Evolutionary conservation across 1,140 invertebrate genomes (phyloP), one percentile per base, ranked within the genome.

Genomic region (Pogonomyrmex barbatus): DNA sequence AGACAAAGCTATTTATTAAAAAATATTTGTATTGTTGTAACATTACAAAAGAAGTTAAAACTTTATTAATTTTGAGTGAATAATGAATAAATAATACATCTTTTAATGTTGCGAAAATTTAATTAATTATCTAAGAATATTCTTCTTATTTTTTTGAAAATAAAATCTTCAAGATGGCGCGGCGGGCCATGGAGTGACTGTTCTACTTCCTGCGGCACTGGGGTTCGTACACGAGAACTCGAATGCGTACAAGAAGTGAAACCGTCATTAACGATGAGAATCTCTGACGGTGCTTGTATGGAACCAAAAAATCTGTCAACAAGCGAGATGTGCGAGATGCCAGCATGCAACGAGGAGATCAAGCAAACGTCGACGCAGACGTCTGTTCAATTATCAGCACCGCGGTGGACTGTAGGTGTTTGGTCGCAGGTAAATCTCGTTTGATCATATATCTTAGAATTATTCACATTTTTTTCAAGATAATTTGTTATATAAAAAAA

Each of bases 201-300:
- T 93, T 97, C 96, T 50, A 96, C 96, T 4, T 96, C 96, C 4
- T 97, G 97, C 92, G 97, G 97, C 8, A 96, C 95, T 84, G 97
- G 97, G 84, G 94, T 95, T 30, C 95, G 96, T 85, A 95, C 93
- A 0, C 93, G 96, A 24, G 92, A 94, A 10, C 81, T 95, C 17
- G 91, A 94, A 62, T 96, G 96, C 87, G 94, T 95, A 39, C 94
- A 95, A 85, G 91, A 94, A 77, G 91, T 95, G 70, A 95, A 93
- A 30, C 86, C 93, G 8, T 93, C 91, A 2, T 90, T 94, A 76
- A 93, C 91, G 47, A 94, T 95, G 90, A 92, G 93, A 73, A 94
- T 95, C 82, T 91, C 92, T 33, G 93, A 94, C 70, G 93, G 93
- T 1, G 92, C 92, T 63, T 95, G 95, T 78, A 86, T 91, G 10